A percentile compares a stretch with the other conserved stretches of the same genome.
phyloP scores from a whole-genome alignment of 2,888 invertebrate genomes.

The Oscheius sp. region DNA sequence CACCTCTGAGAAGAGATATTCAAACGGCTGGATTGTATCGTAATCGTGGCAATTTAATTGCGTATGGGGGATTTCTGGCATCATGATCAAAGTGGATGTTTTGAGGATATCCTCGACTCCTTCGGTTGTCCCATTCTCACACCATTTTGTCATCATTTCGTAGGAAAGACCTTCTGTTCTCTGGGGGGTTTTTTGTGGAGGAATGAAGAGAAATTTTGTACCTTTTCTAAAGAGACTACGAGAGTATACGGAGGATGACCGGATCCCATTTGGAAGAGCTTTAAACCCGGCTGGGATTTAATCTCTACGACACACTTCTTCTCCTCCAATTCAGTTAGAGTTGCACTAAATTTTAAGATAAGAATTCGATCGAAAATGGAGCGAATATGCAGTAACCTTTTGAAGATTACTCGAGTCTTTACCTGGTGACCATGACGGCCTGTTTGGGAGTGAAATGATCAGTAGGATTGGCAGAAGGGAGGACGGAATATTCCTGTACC shows the following conservation, averaged over 20 bases:
- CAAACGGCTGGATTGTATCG: slow-evolving; percentile 64
- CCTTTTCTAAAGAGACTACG: slow-evolving; percentile 63
- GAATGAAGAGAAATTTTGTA: slow-evolving; percentile 10
- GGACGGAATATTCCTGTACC: slow-evolving; percentile 64
- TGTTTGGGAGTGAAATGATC: slow-evolving; percentile 67
- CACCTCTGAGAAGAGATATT: slow-evolving; percentile 52
- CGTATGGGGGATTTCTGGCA: slow-evolving; percentile 68
- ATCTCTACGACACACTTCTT: slow-evolving; percentile 43
- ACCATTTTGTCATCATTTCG: slow-evolving; percentile 56
- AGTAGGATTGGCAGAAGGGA: slow-evolving; percentile 63
- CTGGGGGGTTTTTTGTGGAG: slow-evolving; percentile 34
- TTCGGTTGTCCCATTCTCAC: slow-evolving; percentile 35
- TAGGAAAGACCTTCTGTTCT: slow-evolving; percentile 66
- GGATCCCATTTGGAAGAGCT: slow-evolving; percentile 50
- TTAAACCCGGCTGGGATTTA: slow-evolving; percentile 19
- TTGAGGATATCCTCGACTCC: slow-evolving; percentile 34
- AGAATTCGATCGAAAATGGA: neutral
- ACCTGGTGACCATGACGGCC: slow-evolving; percentile 51
- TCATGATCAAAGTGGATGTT: slow-evolving; percentile 57
- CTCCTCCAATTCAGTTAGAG: slow-evolving; percentile 38
- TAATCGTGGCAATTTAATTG: slow-evolving; percentile 68
- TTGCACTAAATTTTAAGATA: slow-evolving; percentile 36
- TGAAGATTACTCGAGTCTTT: too few relatives aligned
- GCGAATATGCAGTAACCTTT: slow-evolving; percentile 39
- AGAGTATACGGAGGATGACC: slow-evolving; percentile 63